phyloP scores from a whole-genome alignment of 2,113 vertebrate genomes.

The Turnix velox region DNA sequence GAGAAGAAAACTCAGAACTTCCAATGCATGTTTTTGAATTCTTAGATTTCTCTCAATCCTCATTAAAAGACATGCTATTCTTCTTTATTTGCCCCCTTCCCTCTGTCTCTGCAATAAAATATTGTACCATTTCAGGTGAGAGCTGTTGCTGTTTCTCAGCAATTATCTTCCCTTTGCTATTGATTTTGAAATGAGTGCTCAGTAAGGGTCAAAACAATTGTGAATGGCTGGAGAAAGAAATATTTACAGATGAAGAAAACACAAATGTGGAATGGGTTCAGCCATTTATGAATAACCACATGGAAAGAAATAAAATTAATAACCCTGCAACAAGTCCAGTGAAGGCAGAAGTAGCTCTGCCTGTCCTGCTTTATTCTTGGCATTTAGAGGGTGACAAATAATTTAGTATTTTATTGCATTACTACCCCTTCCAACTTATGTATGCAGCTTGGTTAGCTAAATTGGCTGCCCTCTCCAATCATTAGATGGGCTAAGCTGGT shows the following conservation, averaged over 20 bases:
- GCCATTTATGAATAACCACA: neutral
- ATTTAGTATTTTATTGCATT: neutral
- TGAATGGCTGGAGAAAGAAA: neutral
- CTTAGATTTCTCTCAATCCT: neutral
- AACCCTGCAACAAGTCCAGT: neutral
- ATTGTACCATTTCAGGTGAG: neutral
- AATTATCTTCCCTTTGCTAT: neutral
- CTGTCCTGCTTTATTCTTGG: neutral
- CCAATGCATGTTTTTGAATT: neutral
- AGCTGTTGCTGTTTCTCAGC: neutral
- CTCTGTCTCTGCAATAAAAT: neutral
- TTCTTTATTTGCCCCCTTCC: too few species aligned
- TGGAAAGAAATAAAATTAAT: neutral
- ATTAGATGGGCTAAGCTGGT: neutral
- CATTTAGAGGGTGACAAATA: neutral
- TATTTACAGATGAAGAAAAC: neutral
- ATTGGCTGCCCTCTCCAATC: neutral
- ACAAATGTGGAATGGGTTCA: neutral
- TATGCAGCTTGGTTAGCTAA: neutral
- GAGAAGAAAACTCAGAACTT: neutral
- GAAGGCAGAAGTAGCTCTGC: neutral
- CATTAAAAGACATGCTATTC: fast-evolving
- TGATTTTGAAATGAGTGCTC: neutral
- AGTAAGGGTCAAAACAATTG: neutral
- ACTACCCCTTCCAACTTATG: neutral